Conservation (phyloP, 1,140 invertebrate genomes). For the Propsilocerus akamusi region DNA sequence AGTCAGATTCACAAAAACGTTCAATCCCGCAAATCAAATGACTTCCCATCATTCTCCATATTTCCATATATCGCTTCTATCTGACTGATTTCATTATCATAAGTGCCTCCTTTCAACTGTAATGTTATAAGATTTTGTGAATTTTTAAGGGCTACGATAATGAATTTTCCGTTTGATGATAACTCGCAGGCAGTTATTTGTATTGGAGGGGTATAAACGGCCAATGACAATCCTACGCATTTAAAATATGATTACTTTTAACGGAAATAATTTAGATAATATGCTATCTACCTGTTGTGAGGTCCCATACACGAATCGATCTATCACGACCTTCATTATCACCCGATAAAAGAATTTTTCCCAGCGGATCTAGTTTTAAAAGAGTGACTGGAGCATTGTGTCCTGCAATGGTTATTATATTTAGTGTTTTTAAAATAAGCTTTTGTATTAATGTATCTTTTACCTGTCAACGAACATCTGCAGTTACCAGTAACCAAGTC, state of each 20-base stretch:
- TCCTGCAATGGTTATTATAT: slow-evolving; percentile 40
- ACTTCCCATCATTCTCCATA: slow-evolving; percentile 25
- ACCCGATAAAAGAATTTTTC: slow-evolving; percentile 46
- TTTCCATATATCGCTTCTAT: slow-evolving; percentile 26
- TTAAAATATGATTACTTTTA: slow-evolving; percentile 4
- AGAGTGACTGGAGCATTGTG: slow-evolving; percentile 55
- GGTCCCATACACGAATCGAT: slow-evolving; percentile 59
- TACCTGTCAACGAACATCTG: slow-evolving; percentile 10
- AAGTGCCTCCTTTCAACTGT: slow-evolving; percentile 30
- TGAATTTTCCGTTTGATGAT: slow-evolving; percentile 43
- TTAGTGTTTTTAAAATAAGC: neutral
- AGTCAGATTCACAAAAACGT: too few species aligned
- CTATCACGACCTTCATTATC: slow-evolving; percentile 48
- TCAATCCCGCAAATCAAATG: slow-evolving; percentile 23
- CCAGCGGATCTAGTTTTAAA: slow-evolving; percentile 47
- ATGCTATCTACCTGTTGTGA: slow-evolving; percentile 39
- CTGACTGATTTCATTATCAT: slow-evolving; percentile 19
- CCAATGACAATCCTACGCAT: slow-evolving; percentile 49
- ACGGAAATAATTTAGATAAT: neutral
- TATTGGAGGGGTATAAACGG: slow-evolving; percentile 49
- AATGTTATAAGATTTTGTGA: slow-evolving; percentile 41
- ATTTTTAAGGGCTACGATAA: slow-evolving; percentile 47
- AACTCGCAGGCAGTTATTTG: slow-evolving; percentile 59
- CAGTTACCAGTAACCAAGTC: slow-evolving; percentile 61
- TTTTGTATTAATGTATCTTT: neutral